Evolutionary conservation across 1,140 invertebrate species (phyloP), one percentile per base, ranked within the genome.

Genomic region (Nephotettix cincticeps): DNA sequence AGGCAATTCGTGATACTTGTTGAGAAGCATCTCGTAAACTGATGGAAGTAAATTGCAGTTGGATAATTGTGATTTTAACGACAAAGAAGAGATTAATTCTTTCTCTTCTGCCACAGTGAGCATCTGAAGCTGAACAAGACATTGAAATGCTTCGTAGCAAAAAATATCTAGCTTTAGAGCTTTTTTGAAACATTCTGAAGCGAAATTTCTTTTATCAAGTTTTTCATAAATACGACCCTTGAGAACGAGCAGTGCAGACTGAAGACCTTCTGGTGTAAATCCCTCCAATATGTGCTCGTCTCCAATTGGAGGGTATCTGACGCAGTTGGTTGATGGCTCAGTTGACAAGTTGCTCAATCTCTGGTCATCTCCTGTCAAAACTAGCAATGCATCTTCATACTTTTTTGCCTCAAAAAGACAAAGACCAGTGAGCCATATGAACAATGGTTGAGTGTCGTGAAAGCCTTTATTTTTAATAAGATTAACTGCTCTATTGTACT

Each of bases 121-220:
- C 32, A 97, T 97, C 79, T 97, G 94, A 83, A 98, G 94, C 76
- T 94, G 91, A 1, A 95, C 88, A 19, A 98, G 81, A 29, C 93
- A 86, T 77, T 97, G 91, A 74, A 98, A 90, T 0, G 96, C 95
- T 83, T 98, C 95, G 78, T 91, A 95, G 79, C 94, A 97, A 78
- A 93, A 90, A 14, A 95, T 90, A 83, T 98, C 95, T 73, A 87
- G 88, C 71, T 89, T 85, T 25, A 98, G 82, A 0, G 96, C 93
- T 77, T 92, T 86, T 72, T 90, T 88, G 75, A 95, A 96, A 79
- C 91, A 95, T 76, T 94, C 91, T 19, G 90, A 88, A 0, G 96
- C 95, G 72, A 94, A 87, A 51, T 88, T 89, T 65, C 95, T 83
- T 79, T 97, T 95, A 79, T 97, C 96, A 83, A 95, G 87, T 9